phyloP scores from a whole-genome alignment of 2,888 invertebrate genomes.

The Cybosia mesomella region DNA sequence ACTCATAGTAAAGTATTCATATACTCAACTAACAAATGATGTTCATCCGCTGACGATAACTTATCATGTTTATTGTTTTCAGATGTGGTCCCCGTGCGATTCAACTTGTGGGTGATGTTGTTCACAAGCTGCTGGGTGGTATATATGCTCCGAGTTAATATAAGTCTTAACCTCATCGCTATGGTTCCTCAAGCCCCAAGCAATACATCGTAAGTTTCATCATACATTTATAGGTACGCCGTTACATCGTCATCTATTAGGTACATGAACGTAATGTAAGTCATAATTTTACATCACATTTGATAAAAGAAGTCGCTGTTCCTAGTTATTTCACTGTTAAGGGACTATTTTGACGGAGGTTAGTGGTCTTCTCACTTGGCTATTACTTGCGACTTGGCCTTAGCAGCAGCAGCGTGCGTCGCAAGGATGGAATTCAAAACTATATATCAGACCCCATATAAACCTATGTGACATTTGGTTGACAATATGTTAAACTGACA shows the following conservation, averaged over 20 bases:
- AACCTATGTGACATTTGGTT: neutral
- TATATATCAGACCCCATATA: too few species aligned
- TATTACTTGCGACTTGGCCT: too few species aligned
- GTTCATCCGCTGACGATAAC: neutral
- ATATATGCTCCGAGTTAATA: conserved; percentile 92
- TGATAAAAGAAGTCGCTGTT: neutral
- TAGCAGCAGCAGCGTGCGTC: too few species aligned
- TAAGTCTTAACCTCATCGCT: conserved; percentile 91
- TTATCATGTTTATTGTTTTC: conserved; percentile 42
- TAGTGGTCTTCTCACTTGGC: neutral
- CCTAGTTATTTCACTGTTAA: neutral
- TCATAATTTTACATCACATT: neutral
- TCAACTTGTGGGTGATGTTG: conserved; percentile 88
- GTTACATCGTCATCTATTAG: neutral
- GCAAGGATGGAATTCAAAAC: too few species aligned
- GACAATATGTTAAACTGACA: too few species aligned
- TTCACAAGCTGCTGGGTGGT: conserved; percentile 91
- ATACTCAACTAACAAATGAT: too few species aligned
- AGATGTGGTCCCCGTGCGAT: conserved; percentile 78
- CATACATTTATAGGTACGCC: neutral
- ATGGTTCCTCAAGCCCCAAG: conserved; percentile 86
- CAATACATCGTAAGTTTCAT: conserved; percentile 64
- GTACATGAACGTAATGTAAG: neutral
- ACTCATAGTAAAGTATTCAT: too few species aligned
- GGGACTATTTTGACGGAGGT: neutral